A percentile compares a stretch with the other conserved stretches of the same genome.
Conservation (phyloP, 2,888 invertebrate genomes). For the Calameuta filiformis region DNA sequence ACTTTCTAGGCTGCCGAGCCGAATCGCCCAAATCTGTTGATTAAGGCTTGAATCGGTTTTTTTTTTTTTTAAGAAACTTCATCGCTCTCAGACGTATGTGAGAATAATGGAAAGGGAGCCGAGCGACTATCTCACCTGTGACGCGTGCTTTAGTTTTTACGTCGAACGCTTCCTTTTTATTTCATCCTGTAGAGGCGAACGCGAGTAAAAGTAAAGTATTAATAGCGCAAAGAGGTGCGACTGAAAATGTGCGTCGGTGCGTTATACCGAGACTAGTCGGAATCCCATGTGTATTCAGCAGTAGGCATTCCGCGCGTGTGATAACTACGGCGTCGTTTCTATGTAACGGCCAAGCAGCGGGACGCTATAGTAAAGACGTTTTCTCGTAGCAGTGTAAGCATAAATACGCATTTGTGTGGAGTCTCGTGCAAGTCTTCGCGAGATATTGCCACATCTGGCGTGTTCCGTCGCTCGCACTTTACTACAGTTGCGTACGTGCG, state of each 20-base stretch:
- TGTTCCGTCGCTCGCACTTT: background rate
- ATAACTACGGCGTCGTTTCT: background rate
- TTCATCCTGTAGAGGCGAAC: background rate
- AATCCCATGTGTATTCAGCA: background rate
- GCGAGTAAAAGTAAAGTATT: background rate
- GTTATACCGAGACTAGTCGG: background rate
- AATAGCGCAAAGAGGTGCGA: background rate
- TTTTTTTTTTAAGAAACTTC: background rate
- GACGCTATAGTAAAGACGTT: background rate
- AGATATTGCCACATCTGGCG: background rate
- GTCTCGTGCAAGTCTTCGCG: background rate
- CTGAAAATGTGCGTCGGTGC: background rate
- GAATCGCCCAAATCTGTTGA: background rate
- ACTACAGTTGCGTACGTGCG: background rate
- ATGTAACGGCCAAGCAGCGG: background rate
- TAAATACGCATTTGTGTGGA: background rate
- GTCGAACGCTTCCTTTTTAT: background rate
- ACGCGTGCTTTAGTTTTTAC: background rate
- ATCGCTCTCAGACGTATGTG: background rate
- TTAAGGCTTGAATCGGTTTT: background rate
- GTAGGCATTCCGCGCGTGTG: background rate
- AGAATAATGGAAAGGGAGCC: background rate
- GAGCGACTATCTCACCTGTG: background rate
- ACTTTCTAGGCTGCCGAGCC: background rate
- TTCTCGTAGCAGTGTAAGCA: background rate